These are phyloP conservation scores for Naso thynnoides DNA, from an alignment of 2,797 vertebrate species.

Conservation along the genomic window DNA sequence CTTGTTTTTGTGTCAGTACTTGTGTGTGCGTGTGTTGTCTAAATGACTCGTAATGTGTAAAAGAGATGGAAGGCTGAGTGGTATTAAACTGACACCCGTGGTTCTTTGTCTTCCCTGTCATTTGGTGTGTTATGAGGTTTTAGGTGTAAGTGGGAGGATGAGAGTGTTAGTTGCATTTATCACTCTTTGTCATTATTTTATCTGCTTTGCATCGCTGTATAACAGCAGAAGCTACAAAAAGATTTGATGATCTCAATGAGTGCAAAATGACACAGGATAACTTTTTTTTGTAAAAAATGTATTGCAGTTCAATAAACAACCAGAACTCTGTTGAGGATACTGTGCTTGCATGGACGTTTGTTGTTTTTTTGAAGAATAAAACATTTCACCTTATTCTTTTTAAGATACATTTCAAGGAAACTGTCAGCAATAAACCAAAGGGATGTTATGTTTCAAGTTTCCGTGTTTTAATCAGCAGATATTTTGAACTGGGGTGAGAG, in stretches of 20 bases:
- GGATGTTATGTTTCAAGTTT: constrained; percentile 28
- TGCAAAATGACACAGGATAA: no score
- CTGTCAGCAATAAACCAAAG: constrained; percentile 29
- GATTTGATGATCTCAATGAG: constrained; percentile 22
- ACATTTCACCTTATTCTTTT: constrained; percentile 36
- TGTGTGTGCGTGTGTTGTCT: constrained; percentile 78
- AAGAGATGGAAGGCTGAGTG: constrained; percentile 89
- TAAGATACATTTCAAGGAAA: constrained; percentile 49
- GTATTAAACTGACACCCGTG: constrained; percentile 89
- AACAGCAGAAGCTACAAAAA: constrained; percentile 11
- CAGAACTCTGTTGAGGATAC: constrained; percentile 13
- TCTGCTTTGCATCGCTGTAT: constrained; percentile 34
- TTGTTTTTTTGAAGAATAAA: constrained; percentile 44
- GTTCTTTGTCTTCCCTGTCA: constrained; percentile 81
- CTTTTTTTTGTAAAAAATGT: no score
- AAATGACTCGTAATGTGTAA: constrained; percentile 92
- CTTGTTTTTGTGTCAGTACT: constrained; percentile 69
- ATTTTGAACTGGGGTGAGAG: constrained; percentile 46
- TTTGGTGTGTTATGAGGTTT: constrained; percentile 78
- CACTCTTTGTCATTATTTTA: constrained; percentile 61
- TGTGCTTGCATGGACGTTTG: constrained; percentile 1
- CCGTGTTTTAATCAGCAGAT: constrained; percentile 53
- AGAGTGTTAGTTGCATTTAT: constrained; percentile 71
- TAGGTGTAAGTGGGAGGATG: constrained; percentile 78
- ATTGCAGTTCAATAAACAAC: constrained; percentile 8